Evolutionary conservation across 2,888 invertebrate species (phyloP).

Genomic region (Rugalucina vietnamica): DNA sequence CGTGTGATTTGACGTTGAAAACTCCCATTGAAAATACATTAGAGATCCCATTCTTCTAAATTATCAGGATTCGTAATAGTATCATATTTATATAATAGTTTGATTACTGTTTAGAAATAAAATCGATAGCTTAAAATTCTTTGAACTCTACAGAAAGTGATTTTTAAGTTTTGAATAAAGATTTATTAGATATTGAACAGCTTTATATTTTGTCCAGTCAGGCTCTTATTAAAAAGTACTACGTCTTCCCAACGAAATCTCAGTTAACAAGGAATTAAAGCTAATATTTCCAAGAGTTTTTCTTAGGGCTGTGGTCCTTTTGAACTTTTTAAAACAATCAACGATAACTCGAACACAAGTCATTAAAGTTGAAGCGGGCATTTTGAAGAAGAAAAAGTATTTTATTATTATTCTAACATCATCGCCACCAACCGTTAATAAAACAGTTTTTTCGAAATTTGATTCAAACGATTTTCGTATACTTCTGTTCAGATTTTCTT

Average conservation of each 20-base stretch:
- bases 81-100: conserved; percentile 14
- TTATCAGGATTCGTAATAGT: neutral
- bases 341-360: too few relatives aligned
- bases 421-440: too few relatives aligned
- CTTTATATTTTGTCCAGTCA: neutral
- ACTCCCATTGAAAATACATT: conserved; percentile 13
- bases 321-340: too few relatives aligned
- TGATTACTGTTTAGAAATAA: neutral
- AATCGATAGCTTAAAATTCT: neutral
- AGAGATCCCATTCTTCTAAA: neutral
- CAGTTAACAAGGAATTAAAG: neutral
- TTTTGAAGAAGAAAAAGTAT: too few relatives aligned
- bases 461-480: too few relatives aligned
- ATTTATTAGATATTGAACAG: neutral
- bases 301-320: too few relatives aligned
- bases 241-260: neutral
- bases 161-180: neutral
- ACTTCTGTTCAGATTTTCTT: too few relatives aligned
- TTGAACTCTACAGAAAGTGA: neutral
- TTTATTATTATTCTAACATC: too few relatives aligned
- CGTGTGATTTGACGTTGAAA: conserved; percentile 5
- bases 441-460: too few relatives aligned
- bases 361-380: too few relatives aligned
- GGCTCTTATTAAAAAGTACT: neutral
- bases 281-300: neutral